Conservation (phyloP, 2,888 invertebrate species). For the Sarcophaga caerulescens region DNA sequence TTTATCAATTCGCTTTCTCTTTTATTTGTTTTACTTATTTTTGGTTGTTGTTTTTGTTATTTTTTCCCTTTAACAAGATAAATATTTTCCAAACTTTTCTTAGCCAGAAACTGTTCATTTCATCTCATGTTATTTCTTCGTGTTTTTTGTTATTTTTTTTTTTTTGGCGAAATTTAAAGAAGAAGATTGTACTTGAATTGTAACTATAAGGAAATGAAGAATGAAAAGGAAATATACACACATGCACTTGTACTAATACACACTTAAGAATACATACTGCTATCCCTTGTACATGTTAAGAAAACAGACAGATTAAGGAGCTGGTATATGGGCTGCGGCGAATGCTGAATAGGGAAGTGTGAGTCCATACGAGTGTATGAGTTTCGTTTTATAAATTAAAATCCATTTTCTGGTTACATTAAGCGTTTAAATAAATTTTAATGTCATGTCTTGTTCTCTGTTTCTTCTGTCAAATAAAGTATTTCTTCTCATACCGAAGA, state of each 20-base stretch:
- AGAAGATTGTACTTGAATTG: slow-evolving; percentile 11
- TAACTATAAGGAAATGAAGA: background rate
- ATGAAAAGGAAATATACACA: background rate
- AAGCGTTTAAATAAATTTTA: too few relatives aligned
- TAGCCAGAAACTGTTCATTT: background rate
- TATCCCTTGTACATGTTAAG: too few relatives aligned
- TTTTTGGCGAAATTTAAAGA: background rate
- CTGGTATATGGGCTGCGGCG: too few relatives aligned
- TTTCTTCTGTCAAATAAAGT: too few relatives aligned
- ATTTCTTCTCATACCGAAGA: too few relatives aligned
- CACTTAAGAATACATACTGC: background rate
- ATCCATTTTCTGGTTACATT: too few relatives aligned
- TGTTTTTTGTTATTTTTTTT: slow-evolving; percentile 51
- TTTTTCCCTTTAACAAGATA: slow-evolving; percentile 43
- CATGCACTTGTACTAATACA: too few relatives aligned
- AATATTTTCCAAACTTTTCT: slow-evolving; percentile 30
- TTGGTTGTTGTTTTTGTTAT: background rate
- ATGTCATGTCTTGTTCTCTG: too few relatives aligned
- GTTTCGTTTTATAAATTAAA: too few relatives aligned
- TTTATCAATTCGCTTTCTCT: slow-evolving; percentile 37
- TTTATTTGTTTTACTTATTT: background rate
- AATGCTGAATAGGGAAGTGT: too few relatives aligned
- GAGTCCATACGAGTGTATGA: too few relatives aligned
- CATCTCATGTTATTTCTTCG: slow-evolving; percentile 9
- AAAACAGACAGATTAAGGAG: too few relatives aligned